These are phyloP conservation scores for Premnoplex brunnescens DNA, from an alignment of 2,797 vertebrate genomes.

Conservation along the genomic window DNA sequence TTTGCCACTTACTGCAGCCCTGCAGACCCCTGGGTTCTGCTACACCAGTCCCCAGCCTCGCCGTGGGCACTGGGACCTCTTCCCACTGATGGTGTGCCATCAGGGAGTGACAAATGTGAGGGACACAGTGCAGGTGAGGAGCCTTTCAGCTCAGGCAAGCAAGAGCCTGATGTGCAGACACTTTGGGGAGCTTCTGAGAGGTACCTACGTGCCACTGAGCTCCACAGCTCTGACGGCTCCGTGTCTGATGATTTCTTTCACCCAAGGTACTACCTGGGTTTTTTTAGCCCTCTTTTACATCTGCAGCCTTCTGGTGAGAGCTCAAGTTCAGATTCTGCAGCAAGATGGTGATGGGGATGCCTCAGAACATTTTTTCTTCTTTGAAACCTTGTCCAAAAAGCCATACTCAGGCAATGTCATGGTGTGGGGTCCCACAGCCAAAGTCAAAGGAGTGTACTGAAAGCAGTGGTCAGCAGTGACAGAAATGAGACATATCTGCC, in stretches of 20 bases:
- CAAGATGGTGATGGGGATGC: neutral
- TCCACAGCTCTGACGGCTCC: neutral
- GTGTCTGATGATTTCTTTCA: neutral
- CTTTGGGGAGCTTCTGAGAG: neutral
- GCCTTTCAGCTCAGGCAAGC: neutral
- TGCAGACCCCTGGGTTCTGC: neutral
- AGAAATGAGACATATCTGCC: neutral
- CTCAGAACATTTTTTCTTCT: neutral
- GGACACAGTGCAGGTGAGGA: neutral
- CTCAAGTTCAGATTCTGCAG: neutral
- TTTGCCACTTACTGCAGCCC: neutral
- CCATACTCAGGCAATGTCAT: neutral
- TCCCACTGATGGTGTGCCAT: neutral
- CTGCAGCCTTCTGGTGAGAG: neutral
- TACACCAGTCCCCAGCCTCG: neutral
- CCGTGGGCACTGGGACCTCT: neutral
- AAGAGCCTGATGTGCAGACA: neutral
- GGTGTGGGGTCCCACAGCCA: neutral
- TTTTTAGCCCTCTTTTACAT: neutral
- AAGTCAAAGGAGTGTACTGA: neutral
- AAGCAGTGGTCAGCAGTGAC: neutral
- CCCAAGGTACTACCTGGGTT: neutral
- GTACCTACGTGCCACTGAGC: neutral
- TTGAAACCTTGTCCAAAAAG: neutral
- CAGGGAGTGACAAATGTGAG: rapidly evolving